Base-by-base conservation (phyloP, 2,113 vertebrate species). In the Apus apus region DNA sequence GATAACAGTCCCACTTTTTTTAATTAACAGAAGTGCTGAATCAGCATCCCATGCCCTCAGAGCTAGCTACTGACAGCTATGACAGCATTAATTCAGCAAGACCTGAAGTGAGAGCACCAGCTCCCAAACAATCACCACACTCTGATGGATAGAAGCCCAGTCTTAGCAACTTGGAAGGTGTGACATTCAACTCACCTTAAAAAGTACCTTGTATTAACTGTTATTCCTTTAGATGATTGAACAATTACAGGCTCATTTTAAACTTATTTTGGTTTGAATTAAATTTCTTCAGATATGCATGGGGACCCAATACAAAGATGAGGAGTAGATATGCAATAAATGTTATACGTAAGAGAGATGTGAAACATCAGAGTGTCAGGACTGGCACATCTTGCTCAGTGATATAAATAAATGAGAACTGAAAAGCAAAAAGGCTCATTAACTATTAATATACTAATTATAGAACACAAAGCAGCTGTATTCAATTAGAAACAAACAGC, bases 211-310 rank as follows among this genome's bases (percentile, higher is more conserved):
- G 11, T 32, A n/a, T 53, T 74, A 46, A 21, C 66, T 43, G 15
- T 15, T 8, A 13, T 20, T 82, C 40, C 22, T 83, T 79, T 43
- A 72, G 32, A 16, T 43, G 8, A 79, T 40, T 83, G 76, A 43
- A 85, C 22, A 53, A 11, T 72, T 53, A 38, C 12, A 68, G 32
- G 26, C 25, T 62, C 16, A 13, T 76, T 88, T 72, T 79, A 64
- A 82, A 71, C 2, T 2, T 46, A 46, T 1, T 1, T 30, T 29
- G 7, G 0, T 75, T 87, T 38, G 4, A 79, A 56, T 3, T 7
- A 73, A 14, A 36, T 73, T 65, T 77, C 34, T 84, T 73, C 13
- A 51, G 40, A 7, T 20, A 56, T 50, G 46, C 32, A 46, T 25
- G 19, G 54, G 14, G 7, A 36, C 34, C 54, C 30, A 64, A 14